Evolutionary conservation across 2,797 vertebrate species (phyloP).

Genomic region (Onychomys leucogaster): DNA sequence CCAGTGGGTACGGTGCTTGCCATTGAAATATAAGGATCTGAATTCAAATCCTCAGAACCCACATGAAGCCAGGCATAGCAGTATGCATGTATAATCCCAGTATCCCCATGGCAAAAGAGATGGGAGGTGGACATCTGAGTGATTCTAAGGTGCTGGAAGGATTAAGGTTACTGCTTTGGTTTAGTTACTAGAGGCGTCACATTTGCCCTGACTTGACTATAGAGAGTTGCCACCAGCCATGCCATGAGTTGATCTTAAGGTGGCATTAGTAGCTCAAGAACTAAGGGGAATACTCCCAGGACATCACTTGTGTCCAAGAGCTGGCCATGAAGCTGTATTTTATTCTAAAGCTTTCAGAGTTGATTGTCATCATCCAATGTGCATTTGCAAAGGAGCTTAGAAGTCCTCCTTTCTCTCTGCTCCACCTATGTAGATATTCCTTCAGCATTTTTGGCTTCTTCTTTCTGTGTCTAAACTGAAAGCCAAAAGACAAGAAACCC

Average conservation of each 20-base stretch:
- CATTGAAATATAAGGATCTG: not conserved
- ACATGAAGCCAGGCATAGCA: not conserved
- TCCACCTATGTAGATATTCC: not conserved
- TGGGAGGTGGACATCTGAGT: not conserved
- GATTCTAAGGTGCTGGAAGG: not conserved
- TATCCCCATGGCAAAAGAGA: not conserved
- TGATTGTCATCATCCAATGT: not conserved
- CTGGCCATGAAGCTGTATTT: not conserved
- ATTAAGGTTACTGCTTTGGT: not conserved
- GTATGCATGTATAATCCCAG: not conserved
- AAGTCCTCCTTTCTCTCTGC: not conserved
- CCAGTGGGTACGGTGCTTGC: not conserved
- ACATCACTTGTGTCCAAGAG: not conserved
- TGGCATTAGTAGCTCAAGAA: not conserved
- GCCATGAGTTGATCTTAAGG: not conserved
- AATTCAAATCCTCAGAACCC: not conserved
- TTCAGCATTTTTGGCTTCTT: conserved; percentile 42
- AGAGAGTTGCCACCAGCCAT: not conserved
- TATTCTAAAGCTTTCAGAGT: not conserved
- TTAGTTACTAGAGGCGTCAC: conserved; percentile 8
- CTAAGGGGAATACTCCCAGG: not conserved
- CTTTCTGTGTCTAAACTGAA: conserved; percentile 68
- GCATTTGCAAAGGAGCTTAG: not conserved
- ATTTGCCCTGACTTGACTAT: not conserved
- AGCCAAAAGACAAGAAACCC: conserved; percentile 57